Conservation (phyloP, 2,113 vertebrate genomes). For the Anoplopoma fimbria region DNA sequence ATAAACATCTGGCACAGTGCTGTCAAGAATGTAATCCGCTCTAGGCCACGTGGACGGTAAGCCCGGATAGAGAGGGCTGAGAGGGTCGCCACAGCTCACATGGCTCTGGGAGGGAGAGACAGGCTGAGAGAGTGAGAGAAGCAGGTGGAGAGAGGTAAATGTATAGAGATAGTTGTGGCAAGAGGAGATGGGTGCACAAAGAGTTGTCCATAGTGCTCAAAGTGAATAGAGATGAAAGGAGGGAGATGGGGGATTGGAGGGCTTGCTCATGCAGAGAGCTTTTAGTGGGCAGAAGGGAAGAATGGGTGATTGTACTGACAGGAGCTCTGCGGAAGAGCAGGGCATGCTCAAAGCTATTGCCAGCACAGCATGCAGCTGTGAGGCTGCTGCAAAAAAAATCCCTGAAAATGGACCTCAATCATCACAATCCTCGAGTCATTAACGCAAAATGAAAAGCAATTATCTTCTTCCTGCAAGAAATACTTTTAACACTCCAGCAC, state of each 20-base stretch:
- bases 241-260: conserved; percentile 40
- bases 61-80: conserved; percentile 73
- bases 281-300: conserved; percentile 52
- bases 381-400: conserved; percentile 1
- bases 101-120: conserved; percentile 38
- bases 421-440: conserved; percentile 51
- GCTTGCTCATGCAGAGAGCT: conserved; percentile 61
- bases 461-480: conserved; percentile 58
- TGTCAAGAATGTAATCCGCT: conserved; percentile 83
- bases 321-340: conserved; percentile 16
- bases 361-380: background rate
- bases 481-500: conserved; percentile 39
- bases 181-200: conserved; percentile 25
- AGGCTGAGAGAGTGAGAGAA: background rate
- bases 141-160: conserved; percentile 37
- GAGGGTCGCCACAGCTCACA: conserved; percentile 68
- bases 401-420: conserved; percentile 46
- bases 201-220: conserved; percentile 44
- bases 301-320: conserved; percentile 45
- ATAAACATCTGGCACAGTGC: conserved; percentile 82
- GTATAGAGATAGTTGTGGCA: conserved; percentile 11
- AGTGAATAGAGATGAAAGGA: conserved; percentile 56
- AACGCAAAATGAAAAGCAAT: conserved; percentile 60
- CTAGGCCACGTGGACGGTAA: conserved; percentile 77
- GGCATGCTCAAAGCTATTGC: background rate